Base-by-base conservation (phyloP, 2,113 vertebrate species). In the Ailurus styani region DNA sequence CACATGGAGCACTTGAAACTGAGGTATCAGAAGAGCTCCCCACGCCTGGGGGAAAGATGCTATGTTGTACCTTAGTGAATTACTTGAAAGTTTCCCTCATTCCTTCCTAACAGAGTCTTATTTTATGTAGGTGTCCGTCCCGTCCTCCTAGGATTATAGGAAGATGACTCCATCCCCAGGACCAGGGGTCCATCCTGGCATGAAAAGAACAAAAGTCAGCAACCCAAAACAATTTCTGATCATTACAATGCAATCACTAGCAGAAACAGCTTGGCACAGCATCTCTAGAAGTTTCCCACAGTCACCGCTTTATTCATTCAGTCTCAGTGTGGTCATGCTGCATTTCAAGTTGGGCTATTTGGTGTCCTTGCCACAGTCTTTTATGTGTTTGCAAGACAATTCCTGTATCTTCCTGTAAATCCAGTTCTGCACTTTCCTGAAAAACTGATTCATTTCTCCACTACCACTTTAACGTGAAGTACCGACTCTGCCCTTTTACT, bases 401-500 rank as follows among this genome's bases (percentile, higher is more conserved):
- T n/a, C 29, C 90, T 81, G 0, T 52, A 29, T 68, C 55, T 95
- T 93, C 77, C 45, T 70, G 50, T 37, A 93, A 97, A 83, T 34
- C 86, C 2, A 27, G 14, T 50, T 87, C 66, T 83, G 18, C 1
- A 47, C 13, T 34, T 70, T 55, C 60, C 62, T 81, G 89, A 91
- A 97, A 64, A 84, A 21, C 34, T 7, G 45, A 45, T 37, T 3
- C 14, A 54, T 52, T 87, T 96, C 50, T 87, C 60, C 57, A 50
- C 23, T 45, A 23, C 8, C 34, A 64, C n/a, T 20, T 90, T 54
- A 54, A 54, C 5, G 7, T 60, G 21, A n/a, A 57, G 42, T 18
- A 37, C 45, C 34, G 7, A 73, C 42, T 92, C 54, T 94, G 29
- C 52, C 14, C 50, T 90, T 82, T 96, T 87, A 72, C 92, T 66